Evolutionary conservation across 2,888 invertebrate genomes (phyloP), one percentile per base, ranked within the genome.

Genomic region (Exocentrus adspersus): DNA sequence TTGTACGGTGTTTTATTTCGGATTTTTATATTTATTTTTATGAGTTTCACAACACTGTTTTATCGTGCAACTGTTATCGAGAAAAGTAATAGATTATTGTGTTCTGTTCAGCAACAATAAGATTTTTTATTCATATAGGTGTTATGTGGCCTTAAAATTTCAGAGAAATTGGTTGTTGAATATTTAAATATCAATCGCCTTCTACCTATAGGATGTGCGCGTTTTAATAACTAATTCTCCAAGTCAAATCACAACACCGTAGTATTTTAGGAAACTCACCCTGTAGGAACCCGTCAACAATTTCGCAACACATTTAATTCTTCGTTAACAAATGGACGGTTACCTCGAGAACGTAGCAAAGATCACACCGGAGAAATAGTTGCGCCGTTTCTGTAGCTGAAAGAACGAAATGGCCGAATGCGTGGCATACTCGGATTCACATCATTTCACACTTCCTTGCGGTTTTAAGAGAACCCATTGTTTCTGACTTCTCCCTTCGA

Each of bases 391-490:
- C 16, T 62, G 48, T 57, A 48, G 20, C 12, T 21, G 42, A 37
- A 59, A 67, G 59, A 67, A 64, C 60, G 50, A 48, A 61, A 64
- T 56, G 50, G 53, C 30, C 28, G 58, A 64, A 53, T 63, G 63
- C 72, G 70, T 71, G 71, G 69, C 72, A 74, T 74, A 73, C 70
- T 76, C 68, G 71, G 75, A 75, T 77, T 73, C 76, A 74, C 73
- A 73, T 72, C 73, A 75, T 66, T 77, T 72, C 73, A 75, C 76
- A 74, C 72, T 72, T 69, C 68, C 72, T 69, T 68, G 72, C 62
- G 72, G 74, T 74, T 57, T 63, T 48, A 50, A 64, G 63, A 61
- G 52, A 53, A 45, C 48, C 60, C 59, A 68, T 68, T 66, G 65
- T 66, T 65, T 62, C 41, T 24, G 24, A 37, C 43, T 45, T 62